Evolutionary conservation across 2,888 invertebrate species (phyloP), one percentile per base, ranked within the genome.

Genomic region (Digitonthophagus gazella): DNA sequence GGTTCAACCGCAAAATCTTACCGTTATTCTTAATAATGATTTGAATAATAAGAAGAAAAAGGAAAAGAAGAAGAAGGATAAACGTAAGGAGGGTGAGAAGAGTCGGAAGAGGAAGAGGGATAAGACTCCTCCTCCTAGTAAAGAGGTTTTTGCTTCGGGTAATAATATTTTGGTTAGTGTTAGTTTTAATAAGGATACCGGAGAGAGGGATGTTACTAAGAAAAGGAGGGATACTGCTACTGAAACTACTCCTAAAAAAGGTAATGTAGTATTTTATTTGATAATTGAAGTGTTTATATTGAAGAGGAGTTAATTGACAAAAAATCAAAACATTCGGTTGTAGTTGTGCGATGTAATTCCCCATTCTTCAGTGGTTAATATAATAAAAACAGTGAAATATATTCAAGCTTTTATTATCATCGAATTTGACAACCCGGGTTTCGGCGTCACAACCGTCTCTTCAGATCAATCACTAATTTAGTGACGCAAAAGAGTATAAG

Each of bases 151-250:
- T 80, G 94, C 96, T 0, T 95, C 95, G 8, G 96, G 96, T 2
- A 94, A 96, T 82, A 96, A 95, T 80, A 96, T 96, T 77, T 87
- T 96, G 72, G 95, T 96, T 8, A 95, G 95, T 83, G 94, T 96
- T 15, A 95, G 94, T 82, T 96, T 96, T 83, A 91, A 92, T 80
- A 93, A 93, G 75, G 88, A 87, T 74, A 85, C 81, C 67, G 67
- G 65, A 18, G 67, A 71, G n/a, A 66, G 68, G 54, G 67, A 70
- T 55, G 67, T 69, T 2, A 64, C 65, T 8, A 69, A 70, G 44
- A 63, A 66, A 2, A 72, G 68, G 54, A 66, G 71, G 75, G 65
- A 74, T 76, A 15, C 77, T 78, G 15, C 76, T 68, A 72, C 79
- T 69, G 75, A 76, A 56, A 72, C 77, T 28, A 76, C 80, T 15